Base-by-base conservation (phyloP, 2,888 invertebrate genomes). In the Anorthoa munda region DNA sequence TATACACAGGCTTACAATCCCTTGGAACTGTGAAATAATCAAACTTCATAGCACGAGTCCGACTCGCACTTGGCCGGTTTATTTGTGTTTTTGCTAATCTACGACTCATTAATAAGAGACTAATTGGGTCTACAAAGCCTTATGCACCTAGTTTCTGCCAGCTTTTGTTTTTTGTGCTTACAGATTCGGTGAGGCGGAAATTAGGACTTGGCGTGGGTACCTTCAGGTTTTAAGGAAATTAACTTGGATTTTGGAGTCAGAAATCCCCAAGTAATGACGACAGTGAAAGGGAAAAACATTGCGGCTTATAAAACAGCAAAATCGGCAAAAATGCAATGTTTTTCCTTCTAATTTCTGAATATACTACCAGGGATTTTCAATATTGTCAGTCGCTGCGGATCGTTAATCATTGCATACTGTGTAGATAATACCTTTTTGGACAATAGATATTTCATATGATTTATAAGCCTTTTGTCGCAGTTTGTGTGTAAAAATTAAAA, bases 321-420 rank as follows among this genome's bases (percentile, higher is more conserved):
- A 58, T 77, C 13, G 4, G 2, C 2, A 11, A n/a, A 23, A 53
- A 45, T 9, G 12, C 0, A 7, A 4, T 13, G 26, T 56, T 56
- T 56, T 71, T 56, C 15, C 53, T 50, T 55, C 0, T 23, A 56
- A 59, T 50, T 13, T 4, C 13, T 39, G 55, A 23, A 65, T 45
- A 39, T 15, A 60, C 55, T 46, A 13, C 7, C 18, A 63, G 74
- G 31, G 64, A 79, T 76, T 75, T 79, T 85, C 80, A 80, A 78
- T 74, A 81, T 65, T 60, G 66, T 70, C 50, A 51, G 66, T 46
- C 26, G 39, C 59, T 67, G 50, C n/a, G 56, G 64, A 71, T 81
- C 82, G 81, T 87, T 83, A 77, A 82, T 86, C 84, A 83, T 61
- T 31, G 67, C 70, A 80, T 74, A 77, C 56, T 76, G 71, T 71